Evolutionary conservation across 2,888 invertebrate genomes (phyloP), one percentile per base, ranked within the genome.

Genomic region (Aelia acuminata): DNA sequence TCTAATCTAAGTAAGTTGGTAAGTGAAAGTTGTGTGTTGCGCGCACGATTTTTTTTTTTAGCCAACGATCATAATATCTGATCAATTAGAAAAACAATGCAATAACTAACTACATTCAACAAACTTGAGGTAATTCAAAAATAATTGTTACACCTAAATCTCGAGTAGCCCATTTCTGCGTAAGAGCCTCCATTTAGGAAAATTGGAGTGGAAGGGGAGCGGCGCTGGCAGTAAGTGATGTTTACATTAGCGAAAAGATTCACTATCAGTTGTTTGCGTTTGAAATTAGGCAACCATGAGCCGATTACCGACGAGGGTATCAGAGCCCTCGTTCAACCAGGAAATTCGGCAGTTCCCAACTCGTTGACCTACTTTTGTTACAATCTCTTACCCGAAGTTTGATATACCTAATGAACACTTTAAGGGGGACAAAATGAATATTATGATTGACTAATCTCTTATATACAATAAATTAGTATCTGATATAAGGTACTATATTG

Each of bases 181-280:
- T 18, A 26, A 31, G 0, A 70, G 35, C 31, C 31, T 70, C 18
- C 4, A 70, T 70, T 70, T 35, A 18, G 35, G 7, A 31, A 70
- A 15, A 35, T 70, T 35, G 2, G 5, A 31, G 35, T 5, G 20
- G 31, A 11, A 63, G 63, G 5, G 1, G 63, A 4, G 63, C 63
- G 1, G 63, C 1, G 63, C 63, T 35, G 31, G 35, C 63, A 35
- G 63, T 70, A 70, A 70, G 31, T 70, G 63, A 35, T 70, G 63
- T 70, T 70, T 70, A 70, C 63, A 35, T 35, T 70, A 20, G 18
- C 63, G 35, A 70, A 70, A 70, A 70, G 63, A 26, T 35, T 35
- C 63, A 70, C 20, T 70, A 70, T 70, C 63, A 70, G 31, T 26
- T 70, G 63, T 70, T 70, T 70, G 63, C 63, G 1, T 70, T 70